Percentiles rank a stretch among this genome's conserved stretches.
phyloP scores from a whole-genome alignment of 2,113 vertebrate species.

The Neolamprologus longior region DNA sequence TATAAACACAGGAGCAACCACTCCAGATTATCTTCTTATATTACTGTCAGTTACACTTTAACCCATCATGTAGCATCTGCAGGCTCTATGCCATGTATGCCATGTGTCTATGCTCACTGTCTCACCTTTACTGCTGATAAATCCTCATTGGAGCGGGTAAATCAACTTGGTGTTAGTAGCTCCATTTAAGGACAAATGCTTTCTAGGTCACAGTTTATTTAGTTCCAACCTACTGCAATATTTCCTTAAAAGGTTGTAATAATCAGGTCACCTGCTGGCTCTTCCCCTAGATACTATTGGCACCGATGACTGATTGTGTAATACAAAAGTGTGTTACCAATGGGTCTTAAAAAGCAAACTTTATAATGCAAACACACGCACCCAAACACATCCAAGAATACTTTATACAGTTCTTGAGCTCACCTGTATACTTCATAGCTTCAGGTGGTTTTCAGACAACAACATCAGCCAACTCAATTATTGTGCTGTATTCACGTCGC shows the following conservation, averaged over 20 bases:
- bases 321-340: neutral
- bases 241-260: neutral
- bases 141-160: neutral
- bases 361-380: neutral
- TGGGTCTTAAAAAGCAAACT: neutral
- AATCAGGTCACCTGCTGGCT: neutral
- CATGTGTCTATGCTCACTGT: neutral
- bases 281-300: neutral
- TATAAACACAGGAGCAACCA: neutral
- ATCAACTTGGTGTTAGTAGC: neutral
- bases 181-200: neutral
- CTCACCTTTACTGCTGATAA: neutral
- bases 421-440: neutral
- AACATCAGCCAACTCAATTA: neutral
- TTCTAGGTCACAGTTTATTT: neutral
- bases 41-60: neutral
- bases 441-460: neutral
- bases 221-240: neutral
- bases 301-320: neutral
- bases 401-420: conserved; percentile 36
- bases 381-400: neutral
- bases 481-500: fast-evolving
- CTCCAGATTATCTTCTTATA: neutral
- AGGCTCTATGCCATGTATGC: neutral
- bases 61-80: neutral